Percentiles rank a stretch among this genome's conserved stretches.
Conservation (phyloP, 2,113 vertebrate genomes). For the Silurus asotus region DNA sequence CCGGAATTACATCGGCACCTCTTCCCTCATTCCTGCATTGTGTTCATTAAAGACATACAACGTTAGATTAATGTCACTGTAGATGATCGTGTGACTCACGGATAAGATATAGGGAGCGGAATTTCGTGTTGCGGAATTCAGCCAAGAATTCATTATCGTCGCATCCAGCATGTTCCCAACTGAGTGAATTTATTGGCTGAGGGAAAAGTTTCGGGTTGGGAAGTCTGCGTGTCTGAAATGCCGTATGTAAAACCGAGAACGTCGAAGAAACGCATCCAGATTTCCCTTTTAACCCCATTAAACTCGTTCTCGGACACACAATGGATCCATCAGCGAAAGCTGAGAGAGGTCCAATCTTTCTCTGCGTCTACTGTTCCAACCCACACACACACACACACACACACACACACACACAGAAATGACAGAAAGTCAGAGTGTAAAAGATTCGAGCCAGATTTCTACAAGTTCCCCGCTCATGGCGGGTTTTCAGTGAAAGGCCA, state of each 20-base stretch:
- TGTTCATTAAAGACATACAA: too few relatives aligned
- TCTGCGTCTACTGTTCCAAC: slow-evolving; percentile 13
- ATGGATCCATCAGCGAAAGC: slow-evolving; percentile 9
- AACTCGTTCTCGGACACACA: background rate
- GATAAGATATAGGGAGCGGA: too few relatives aligned
- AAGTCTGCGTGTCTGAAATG: background rate
- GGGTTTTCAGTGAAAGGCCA: background rate
- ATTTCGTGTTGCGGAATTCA: background rate
- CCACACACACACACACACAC: slow-evolving; percentile 10
- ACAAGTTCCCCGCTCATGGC: background rate
- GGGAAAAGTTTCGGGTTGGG: background rate
- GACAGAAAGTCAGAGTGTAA: background rate
- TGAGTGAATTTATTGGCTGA: background rate
- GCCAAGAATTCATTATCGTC: background rate
- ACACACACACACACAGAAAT: background rate
- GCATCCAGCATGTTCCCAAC: background rate
- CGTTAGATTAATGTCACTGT: background rate
- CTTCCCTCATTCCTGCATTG: too few relatives aligned
- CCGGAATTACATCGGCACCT: too few relatives aligned
- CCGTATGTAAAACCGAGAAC: background rate
- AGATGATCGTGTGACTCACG: background rate
- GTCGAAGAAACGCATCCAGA: background rate
- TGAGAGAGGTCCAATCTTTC: background rate
- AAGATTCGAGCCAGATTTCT: background rate
- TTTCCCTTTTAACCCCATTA: background rate